Base-by-base conservation (phyloP, 2,113 vertebrate genomes). In the Pantherophis guttatus region DNA sequence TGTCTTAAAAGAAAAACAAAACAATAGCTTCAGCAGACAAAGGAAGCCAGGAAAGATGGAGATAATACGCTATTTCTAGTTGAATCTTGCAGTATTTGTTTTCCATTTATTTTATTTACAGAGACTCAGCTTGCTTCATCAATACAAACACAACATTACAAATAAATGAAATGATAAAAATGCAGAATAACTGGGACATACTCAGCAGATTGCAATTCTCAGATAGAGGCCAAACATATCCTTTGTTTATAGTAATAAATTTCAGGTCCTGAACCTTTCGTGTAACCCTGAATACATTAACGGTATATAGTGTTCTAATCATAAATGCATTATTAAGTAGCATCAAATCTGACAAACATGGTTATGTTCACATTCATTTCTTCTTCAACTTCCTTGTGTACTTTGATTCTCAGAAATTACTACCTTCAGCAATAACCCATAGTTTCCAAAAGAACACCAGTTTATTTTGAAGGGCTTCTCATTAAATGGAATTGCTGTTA, bases 41-140 rank as follows among this genome's bases (percentile, higher is more conserved):
- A 97, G 94, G 97, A 95, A 97, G 70, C 75, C 86, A 86, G 96
- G 93, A 96, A 96, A 94, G 94, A 94, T 95, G 91, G 94, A 96
- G 96, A 96, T 94, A 97, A 95, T 94, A 94, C 3, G 8, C 75
- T 93, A 93, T 94, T 96, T 94, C 92, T 88, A 92, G 90, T 94
- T 95, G 94, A 95, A 87, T 94, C 93, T 90, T 94, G 70, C 88
- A 91, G 33, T 97, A 97, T 97, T 97, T 98, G 93, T 96, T 97
- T 97, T 97, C 90, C 94, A 97, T 97, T 97, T 93, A 91, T 95
- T 97, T 96, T 97, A 95, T 98, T 98, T 97, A 96, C 94, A 94
- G 94, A 95, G 93, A 97, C 95, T 95, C 96, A 92, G 5, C 59
- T 97, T 97, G 95, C 96, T 97, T 98, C 97, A 98, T 97, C 96